phyloP scores from a whole-genome alignment of 1,140 invertebrate genomes.

The Diachasma alloeum region DNA sequence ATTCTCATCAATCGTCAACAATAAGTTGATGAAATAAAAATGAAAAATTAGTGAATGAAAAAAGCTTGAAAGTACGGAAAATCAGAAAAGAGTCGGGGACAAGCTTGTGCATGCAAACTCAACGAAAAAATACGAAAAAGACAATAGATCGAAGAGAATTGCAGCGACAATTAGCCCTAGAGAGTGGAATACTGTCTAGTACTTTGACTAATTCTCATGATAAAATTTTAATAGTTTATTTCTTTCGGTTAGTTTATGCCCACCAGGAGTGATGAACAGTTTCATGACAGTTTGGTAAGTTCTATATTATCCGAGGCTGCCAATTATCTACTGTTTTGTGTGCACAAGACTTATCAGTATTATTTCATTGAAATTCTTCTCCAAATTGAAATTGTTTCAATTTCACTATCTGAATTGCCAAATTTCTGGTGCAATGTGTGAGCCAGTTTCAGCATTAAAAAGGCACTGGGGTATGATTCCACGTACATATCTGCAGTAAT shows the following conservation, averaged over 20 bases:
- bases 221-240: slow-evolving; percentile 51
- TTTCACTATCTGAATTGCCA: too few relatives aligned
- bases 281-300: slow-evolving; percentile 90
- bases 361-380: neutral
- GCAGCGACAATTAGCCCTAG: slow-evolving; percentile 21
- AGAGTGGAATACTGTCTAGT: slow-evolving; percentile 7
- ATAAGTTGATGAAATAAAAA: too few relatives aligned
- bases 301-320: slow-evolving; percentile 52
- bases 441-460: too few relatives aligned
- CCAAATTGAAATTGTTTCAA: too few relatives aligned
- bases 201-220: slow-evolving; percentile 12
- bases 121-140: slow-evolving; percentile 32
- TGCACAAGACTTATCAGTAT: slow-evolving; percentile 64
- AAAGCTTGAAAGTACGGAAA: neutral
- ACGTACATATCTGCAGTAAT: too few relatives aligned
- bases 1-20: too few relatives aligned
- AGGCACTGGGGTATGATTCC: too few relatives aligned
- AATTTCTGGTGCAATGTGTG: too few relatives aligned
- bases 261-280: slow-evolving; percentile 87
- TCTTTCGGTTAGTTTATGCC: slow-evolving; percentile 76
- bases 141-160: neutral
- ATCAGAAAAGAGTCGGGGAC: slow-evolving; percentile 31
- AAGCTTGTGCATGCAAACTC: slow-evolving; percentile 67
- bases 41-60: neutral
- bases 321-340: slow-evolving; percentile 63